Percentiles rank a stretch among this genome's conserved stretches.
Evolutionary conservation across 2,113 vertebrate species (phyloP).

Genomic region (Pyrgilauda ruficollis): DNA sequence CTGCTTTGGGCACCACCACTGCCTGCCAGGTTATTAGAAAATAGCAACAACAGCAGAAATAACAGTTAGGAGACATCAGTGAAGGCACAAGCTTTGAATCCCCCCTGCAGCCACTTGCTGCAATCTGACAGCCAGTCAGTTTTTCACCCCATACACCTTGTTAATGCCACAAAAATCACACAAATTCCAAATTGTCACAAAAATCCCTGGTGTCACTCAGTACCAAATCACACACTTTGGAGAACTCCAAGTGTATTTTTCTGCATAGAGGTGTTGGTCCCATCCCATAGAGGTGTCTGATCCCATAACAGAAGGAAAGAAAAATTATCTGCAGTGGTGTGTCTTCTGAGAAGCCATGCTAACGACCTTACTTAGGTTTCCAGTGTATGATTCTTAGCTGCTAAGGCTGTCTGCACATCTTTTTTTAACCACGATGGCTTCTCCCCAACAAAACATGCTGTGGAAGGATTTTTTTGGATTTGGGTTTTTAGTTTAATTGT

Average conservation of each 20-base stretch:
- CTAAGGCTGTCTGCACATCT: neutral
- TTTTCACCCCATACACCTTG: rapidly evolving
- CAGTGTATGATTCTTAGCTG: neutral
- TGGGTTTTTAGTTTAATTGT: neutral
- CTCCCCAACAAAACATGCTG: neutral
- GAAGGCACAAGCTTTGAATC: neutral
- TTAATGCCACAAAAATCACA: neutral
- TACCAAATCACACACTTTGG: neutral
- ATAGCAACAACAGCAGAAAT: neutral
- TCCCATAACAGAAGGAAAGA: neutral
- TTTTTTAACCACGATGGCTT: neutral
- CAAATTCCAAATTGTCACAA: neutral
- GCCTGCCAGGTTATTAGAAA: neutral
- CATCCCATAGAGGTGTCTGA: neutral
- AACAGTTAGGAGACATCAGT: neutral
- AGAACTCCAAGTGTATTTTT: neutral
- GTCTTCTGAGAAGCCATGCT: neutral
- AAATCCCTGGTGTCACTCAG: rapidly evolving
- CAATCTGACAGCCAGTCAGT: rapidly evolving
- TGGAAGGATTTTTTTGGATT: rapidly evolving
- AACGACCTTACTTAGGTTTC: neutral
- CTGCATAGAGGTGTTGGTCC: neutral
- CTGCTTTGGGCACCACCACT: neutral
- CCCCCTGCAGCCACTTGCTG: neutral
- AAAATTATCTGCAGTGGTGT: neutral